Evolutionary conservation across 2,888 invertebrate species (phyloP), one percentile per base, ranked within the genome.

Genomic region (Electrophaes corylata): DNA sequence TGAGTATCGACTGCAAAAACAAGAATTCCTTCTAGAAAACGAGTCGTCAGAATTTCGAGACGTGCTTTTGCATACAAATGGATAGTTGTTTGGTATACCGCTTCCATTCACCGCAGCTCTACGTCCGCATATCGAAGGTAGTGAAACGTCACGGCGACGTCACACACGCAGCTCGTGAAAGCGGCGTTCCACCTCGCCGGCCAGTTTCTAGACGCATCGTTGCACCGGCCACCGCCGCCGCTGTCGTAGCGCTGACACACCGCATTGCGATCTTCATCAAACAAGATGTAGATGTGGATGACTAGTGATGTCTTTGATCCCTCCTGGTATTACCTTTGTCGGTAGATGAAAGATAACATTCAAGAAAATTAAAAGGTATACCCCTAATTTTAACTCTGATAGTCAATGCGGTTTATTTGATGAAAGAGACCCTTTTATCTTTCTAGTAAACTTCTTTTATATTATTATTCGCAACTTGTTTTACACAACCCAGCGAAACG

Each of bases 141-240:
- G 84, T 84, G 85, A 84, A 85, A 84, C 83, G 86, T 83, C 79
- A 78, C 64, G 56, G 61, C 64, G 72, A 60, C 84, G 82, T 78
- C 84, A 82, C 71, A 68, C 70, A 69, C 62, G 66, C 26, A 65
- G 73, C 64, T 68, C 67, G 69, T 65, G 90, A 90, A 90, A 88
- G 90, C 88, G 84, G 74, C 85, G 90, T 88, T 86, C 84, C 87
- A 83, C 80, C 81, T 80, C 82, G 86, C 60, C 81, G 83, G 77
- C 68, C 81, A 83, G 83, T 90, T 89, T 90, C 90, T 87, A 67
- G 62, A 54, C 64, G 69, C 66, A 71, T 71, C 65, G 59, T 67
- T 14, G 10, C 11, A 4, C 26, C 12, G 31, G 59, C 26, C 6
- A 23, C 23, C 23, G 59, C 68, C 12, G 6, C 8, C 35, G 8